These are phyloP conservation scores for Apeira syringaria DNA, from an alignment of 2,888 invertebrate genomes.

Conservation along the genomic window DNA sequence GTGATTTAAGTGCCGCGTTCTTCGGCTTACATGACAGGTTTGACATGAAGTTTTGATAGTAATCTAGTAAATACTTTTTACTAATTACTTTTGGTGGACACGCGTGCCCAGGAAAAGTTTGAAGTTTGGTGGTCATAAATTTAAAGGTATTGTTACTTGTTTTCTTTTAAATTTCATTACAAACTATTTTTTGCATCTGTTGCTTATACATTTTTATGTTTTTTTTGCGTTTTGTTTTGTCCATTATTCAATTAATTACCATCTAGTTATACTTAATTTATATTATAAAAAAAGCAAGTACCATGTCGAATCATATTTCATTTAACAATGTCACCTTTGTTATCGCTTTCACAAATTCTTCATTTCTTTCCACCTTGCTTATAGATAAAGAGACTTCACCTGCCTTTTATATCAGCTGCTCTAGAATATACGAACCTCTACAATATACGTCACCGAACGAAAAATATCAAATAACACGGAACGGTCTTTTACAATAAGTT, in stretches of 20 bases:
- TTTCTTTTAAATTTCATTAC: too few species aligned
- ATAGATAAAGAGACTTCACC: constrained; percentile 43
- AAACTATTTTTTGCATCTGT: too few species aligned
- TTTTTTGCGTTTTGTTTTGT: too few species aligned
- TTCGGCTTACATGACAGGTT: constrained; percentile 48
- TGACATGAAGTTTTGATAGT: constrained; percentile 41
- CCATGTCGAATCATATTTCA: too few species aligned
- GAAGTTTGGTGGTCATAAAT: constrained; percentile 41
- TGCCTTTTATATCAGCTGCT: constrained; percentile 41
- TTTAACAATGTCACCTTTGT: constrained; percentile 12
- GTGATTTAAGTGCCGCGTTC: constrained; percentile 52
- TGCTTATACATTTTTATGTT: too few species aligned
- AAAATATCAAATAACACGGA: constrained; percentile 32
- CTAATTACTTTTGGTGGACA: constrained; percentile 35
- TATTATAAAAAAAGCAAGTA: too few species aligned
- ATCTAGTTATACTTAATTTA: too few species aligned
- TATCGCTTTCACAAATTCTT: constrained; percentile 24
- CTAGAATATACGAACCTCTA: constrained; percentile 31
- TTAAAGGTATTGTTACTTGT: constrained; percentile 48
- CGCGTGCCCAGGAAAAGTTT: constrained; percentile 35
- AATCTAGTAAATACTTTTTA: constrained; percentile 50
- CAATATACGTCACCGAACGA: too few species aligned
- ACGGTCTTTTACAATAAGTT: constrained; percentile 30
- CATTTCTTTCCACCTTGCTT: constrained; percentile 31
- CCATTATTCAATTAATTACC: too few species aligned